Conservation (phyloP, 1,140 invertebrate genomes). For the Limonius californicus region DNA sequence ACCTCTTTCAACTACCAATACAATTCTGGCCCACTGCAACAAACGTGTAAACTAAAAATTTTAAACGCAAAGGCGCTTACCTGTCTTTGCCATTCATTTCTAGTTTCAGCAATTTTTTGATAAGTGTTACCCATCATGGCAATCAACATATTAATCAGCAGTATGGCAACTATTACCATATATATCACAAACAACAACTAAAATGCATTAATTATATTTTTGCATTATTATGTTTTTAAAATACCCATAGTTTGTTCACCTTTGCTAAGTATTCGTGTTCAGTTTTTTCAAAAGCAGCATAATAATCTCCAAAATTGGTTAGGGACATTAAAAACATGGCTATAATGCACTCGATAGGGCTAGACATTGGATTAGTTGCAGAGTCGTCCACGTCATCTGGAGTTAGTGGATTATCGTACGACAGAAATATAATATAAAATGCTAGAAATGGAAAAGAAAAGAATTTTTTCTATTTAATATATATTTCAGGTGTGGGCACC, state of each 20-base stretch:
- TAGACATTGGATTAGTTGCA: conserved; percentile 78
- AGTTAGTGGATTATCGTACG: conserved; percentile 74
- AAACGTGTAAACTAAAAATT: conserved; percentile 6
- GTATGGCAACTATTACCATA: conserved; percentile 93
- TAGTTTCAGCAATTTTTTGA: conserved; percentile 93
- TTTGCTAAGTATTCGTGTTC: conserved; percentile 86
- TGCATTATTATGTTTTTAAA: background rate
- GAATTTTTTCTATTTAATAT: background rate
- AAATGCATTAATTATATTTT: conserved; percentile 32
- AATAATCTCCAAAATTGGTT: conserved; percentile 94
- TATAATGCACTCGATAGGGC: conserved; percentile 89
- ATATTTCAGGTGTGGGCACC: conserved; percentile 50
- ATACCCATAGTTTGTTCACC: no score
- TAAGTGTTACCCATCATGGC: conserved; percentile 99
- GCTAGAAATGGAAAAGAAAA: conserved; percentile 56
- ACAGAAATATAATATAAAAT: conserved; percentile 88
- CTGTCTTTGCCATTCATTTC: conserved; percentile 98
- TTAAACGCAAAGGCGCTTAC: conserved; percentile 47
- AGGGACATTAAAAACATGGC: conserved; percentile 98
- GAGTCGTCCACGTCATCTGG: conserved; percentile 68
- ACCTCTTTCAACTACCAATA: conserved; percentile 93
- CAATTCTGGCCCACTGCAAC: conserved; percentile 91
- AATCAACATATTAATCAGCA: conserved; percentile 97
- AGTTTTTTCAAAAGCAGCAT: conserved; percentile 81
- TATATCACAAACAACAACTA: conserved; percentile 91